Percentiles rank a stretch among this genome's conserved stretches.
These are phyloP conservation scores for Lasioglossum oenotherae DNA, from an alignment of 2,888 invertebrate genomes.

Conservation along the genomic window DNA sequence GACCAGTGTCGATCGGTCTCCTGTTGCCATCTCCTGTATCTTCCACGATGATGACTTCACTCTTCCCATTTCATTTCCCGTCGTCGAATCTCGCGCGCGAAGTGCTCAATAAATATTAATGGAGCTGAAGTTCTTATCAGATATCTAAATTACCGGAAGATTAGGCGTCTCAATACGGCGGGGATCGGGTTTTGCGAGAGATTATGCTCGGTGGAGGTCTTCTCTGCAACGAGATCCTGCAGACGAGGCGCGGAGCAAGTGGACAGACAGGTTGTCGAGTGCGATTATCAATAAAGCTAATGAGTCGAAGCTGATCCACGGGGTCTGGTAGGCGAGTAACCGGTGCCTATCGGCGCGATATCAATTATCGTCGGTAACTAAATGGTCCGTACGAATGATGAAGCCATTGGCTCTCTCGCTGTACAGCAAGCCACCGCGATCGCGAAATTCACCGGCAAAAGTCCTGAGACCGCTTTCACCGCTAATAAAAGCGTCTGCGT, in stretches of 20 bases:
- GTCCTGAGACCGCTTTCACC: slow-evolving; percentile 35
- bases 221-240: background rate
- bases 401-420: background rate
- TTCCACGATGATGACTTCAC: background rate
- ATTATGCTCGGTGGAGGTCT: background rate
- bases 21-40: slow-evolving; percentile 14
- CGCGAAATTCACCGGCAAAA: slow-evolving; percentile 19
- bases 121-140: slow-evolving; percentile 15
- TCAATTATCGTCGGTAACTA: slow-evolving; percentile 36
- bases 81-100: background rate
- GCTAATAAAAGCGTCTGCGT: slow-evolving; percentile 28
- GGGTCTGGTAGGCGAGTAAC: slow-evolving; percentile 7
- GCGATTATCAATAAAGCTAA: slow-evolving; percentile 46
- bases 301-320: slow-evolving; percentile 5
- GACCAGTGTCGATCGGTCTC: background rate
- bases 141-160: slow-evolving; percentile 28
- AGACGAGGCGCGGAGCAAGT: background rate
- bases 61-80: slow-evolving; percentile 8
- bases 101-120: slow-evolving; percentile 22
- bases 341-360: slow-evolving; percentile 22
- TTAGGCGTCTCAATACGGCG: slow-evolving; percentile 7
- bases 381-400: background rate
- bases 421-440: background rate
- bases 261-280: slow-evolving; percentile 36
- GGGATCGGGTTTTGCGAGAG: background rate